Conservation (phyloP, 2,888 invertebrate genomes). For the Caenorhabditis sp. region DNA sequence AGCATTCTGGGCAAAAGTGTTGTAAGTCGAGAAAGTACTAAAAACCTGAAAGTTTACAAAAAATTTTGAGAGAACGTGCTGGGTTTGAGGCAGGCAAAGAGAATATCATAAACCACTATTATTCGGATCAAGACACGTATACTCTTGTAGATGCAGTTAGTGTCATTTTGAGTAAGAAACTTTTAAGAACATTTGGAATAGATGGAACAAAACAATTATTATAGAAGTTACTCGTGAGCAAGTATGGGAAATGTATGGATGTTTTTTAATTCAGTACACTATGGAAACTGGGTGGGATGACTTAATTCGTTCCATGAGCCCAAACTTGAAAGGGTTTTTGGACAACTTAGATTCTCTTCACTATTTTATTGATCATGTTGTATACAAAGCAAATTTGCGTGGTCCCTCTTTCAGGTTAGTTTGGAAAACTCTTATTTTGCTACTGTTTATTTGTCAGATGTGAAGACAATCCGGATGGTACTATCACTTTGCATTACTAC, state of each 20-base stretch:
- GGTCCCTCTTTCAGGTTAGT: constrained; percentile 85
- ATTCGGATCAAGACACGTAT: constrained; percentile 81
- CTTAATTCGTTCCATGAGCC: constrained; percentile 79
- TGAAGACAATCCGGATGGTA: constrained; percentile 92
- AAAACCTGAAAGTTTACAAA: neutral
- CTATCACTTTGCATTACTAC: constrained; percentile 94
- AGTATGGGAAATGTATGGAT: constrained; percentile 82
- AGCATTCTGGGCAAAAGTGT: constrained; percentile 78
- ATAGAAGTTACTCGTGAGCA: constrained; percentile 79
- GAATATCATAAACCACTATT: constrained; percentile 81
- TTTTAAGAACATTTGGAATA: neutral
- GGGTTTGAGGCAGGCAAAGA: constrained; percentile 82
- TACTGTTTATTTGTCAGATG: constrained; percentile 86
- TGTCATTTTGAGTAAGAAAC: constrained; percentile 73
- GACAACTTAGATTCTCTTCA: constrained; percentile 98
- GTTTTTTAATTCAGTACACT: constrained; percentile 80
- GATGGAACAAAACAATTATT: constrained; percentile 9
- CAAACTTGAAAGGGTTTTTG: constrained; percentile 88
- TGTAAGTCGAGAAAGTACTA: constrained; percentile 67
- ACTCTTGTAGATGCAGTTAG: constrained; percentile 79
- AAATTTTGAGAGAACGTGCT: constrained; percentile 67
- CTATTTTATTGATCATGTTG: constrained; percentile 82
- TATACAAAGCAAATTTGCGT: constrained; percentile 81
- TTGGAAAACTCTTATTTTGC: constrained; percentile 82
- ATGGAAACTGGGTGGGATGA: constrained; percentile 83